A percentile compares a stretch with the other conserved stretches of the same genome.
Conservation (phyloP, 2,113 vertebrate species). For the Alectura lathami region DNA sequence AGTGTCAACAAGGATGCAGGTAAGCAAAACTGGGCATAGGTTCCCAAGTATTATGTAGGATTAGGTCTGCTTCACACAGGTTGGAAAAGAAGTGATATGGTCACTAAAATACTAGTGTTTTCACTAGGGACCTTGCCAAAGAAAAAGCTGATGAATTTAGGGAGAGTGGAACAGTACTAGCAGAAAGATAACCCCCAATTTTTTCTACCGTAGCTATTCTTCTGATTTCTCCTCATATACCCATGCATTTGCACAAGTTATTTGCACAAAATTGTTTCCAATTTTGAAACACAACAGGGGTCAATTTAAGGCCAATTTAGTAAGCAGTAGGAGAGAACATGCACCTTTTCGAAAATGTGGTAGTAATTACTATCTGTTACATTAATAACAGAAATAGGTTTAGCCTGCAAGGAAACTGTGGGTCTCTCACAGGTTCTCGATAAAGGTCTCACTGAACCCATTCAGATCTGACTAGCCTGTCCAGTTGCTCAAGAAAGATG, state of each 20-base stretch:
- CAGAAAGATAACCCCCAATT: neutral
- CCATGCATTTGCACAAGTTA: neutral
- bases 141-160: neutral
- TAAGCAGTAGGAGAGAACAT: too few relatives aligned
- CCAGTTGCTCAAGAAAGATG: too few relatives aligned
- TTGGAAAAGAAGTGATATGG: neutral
- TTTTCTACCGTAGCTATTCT: neutral
- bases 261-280: neutral
- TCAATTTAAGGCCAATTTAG: rapidly evolving
- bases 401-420: too few relatives aligned
- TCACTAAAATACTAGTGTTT: neutral
- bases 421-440: too few relatives aligned
- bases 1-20: neutral
- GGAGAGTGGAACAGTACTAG: neutral
- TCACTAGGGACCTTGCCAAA: too few relatives aligned
- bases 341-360: neutral
- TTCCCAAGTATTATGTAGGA: rapidly evolving
- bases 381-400: too few relatives aligned
- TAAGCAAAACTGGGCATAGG: neutral
- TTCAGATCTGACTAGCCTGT: too few relatives aligned
- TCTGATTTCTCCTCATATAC: neutral
- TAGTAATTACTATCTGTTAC: neutral
- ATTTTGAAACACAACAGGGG: rapidly evolving
- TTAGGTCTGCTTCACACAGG: neutral
- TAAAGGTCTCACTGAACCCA: too few relatives aligned